Base-by-base conservation (phyloP, 2,113 vertebrate genomes). In the Maylandia zebra region DNA sequence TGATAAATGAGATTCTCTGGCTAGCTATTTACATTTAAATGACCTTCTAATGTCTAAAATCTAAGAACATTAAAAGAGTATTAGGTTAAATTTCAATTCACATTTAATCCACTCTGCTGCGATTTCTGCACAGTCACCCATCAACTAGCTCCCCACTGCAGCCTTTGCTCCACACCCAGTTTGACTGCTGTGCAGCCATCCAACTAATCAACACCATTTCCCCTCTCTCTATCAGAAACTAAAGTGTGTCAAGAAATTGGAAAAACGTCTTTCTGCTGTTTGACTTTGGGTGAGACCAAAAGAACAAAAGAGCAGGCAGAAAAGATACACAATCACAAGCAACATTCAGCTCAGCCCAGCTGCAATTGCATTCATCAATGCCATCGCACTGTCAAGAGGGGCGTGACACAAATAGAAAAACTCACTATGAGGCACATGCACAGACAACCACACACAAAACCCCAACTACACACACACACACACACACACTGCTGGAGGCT, bases 361-460 rank as follows among this genome's bases (percentile, higher is more conserved):
- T 89, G 90, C 90, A 89, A 83, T 27, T 90, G 91, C 80, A 92
- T 94, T 91, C 82, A 91, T 93, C 91, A 90, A 53, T 69, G 86
- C 90, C 91, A 90, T 76, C 4, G 22, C 80, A 82, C 82, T 90
- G 88, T 94, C 94, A 90, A 89, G 82, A 81, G 87, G 83, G 89
- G 86, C n/a, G 81, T 89, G 89, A 93, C 88, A 90, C 82, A 89
- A 85, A 88, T 87, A 83, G 66, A 34, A 89, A 82, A 59, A 84
- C 80, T 82, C 88, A 84, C 82, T 41, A 76, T 76, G 38, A 88
- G 30, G 48, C 79, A 82, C 85, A 86, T 16, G 41, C 78, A 66
- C 80, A 83, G 81, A 81, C 82, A 84, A 36, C 38, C 83, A 66
- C 88, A 84, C 7, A 32, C 17, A 24, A 66, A 66, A 82, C 81